These are phyloP conservation scores for Symphodus melops DNA, from an alignment of 2,113 vertebrate genomes.

Conservation along the genomic window DNA sequence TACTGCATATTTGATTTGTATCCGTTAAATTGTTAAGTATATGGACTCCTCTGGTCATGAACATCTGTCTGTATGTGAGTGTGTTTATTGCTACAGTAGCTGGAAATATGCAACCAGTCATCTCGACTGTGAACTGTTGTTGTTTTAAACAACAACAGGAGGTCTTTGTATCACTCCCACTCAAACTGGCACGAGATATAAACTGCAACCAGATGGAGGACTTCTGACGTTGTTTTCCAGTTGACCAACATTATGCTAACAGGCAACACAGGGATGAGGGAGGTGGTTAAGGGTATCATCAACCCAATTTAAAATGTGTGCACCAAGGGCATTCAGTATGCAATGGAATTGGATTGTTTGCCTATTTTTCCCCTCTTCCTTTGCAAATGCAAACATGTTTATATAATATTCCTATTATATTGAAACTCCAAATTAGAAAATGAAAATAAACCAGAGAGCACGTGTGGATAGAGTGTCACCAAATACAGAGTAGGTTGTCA, in stretches of 20 bases:
- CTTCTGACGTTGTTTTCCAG: slow-evolving; percentile 70
- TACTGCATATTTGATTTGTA: slow-evolving; percentile 22
- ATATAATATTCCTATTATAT: background rate
- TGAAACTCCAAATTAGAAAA: background rate
- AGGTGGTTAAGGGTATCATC: slow-evolving; percentile 25
- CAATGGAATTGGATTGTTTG: background rate
- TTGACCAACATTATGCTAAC: slow-evolving; percentile 49
- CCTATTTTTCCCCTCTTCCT: background rate
- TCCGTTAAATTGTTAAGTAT: slow-evolving; percentile 23
- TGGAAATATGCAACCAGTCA: slow-evolving; percentile 63
- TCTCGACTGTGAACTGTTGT: slow-evolving; percentile 64
- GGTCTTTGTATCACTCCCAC: slow-evolving; percentile 62
- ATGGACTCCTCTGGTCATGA: slow-evolving; percentile 17
- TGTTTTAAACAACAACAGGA: slow-evolving; percentile 66
- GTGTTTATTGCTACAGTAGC: slow-evolving; percentile 73
- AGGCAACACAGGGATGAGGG: slow-evolving; percentile 26
- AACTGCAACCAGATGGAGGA: slow-evolving; percentile 76
- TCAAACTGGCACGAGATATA: slow-evolving; percentile 60
- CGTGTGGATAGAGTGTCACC: slow-evolving; percentile 10
- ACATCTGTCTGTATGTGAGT: slow-evolving; percentile 24
- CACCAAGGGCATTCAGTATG: background rate
- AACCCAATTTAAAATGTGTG: slow-evolving; percentile 39
- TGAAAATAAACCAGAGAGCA: background rate
- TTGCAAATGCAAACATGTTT: slow-evolving; percentile 18
- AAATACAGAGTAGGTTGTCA: slow-evolving; percentile 31